These are phyloP conservation scores for Leucoptera coffeella DNA, from an alignment of 2,888 invertebrate species.

Conservation along the genomic window DNA sequence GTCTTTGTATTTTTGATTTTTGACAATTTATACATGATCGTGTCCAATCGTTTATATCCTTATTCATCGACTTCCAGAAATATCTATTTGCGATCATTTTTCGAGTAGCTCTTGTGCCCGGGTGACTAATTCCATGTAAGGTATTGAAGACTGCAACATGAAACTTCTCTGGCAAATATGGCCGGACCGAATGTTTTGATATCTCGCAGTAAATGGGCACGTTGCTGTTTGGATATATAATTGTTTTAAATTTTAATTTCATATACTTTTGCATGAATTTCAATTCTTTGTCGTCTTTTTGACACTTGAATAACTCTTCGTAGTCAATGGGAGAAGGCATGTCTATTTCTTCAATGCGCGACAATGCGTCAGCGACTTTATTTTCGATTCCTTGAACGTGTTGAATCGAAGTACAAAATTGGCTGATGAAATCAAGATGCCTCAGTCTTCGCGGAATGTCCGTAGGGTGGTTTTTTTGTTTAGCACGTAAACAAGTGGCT, in stretches of 20 bases:
- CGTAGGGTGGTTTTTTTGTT: background rate
- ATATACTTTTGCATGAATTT: no score
- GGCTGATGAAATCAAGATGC: no score
- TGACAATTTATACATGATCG: no score
- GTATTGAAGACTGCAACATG: slow-evolving; percentile 1
- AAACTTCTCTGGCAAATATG: background rate
- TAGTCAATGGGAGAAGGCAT: no score
- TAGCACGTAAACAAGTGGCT: slow-evolving; percentile 1
- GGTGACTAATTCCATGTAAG: slow-evolving; percentile 2
- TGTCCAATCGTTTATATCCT: background rate
- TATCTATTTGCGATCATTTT: background rate
- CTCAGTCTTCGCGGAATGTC: no score
- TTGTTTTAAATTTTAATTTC: no score
- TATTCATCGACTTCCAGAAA: slow-evolving; percentile 1
- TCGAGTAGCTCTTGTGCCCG: slow-evolving; percentile 1
- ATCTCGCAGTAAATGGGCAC: background rate
- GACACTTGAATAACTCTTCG: slow-evolving; percentile 1
- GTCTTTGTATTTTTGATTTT: slow-evolving; percentile 1
- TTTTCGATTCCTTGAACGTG: slow-evolving; percentile 7
- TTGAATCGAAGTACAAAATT: slow-evolving; percentile 8
- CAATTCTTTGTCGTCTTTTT: no score
- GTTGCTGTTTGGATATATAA: no score
- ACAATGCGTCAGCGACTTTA: slow-evolving; percentile 7
- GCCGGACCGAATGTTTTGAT: slow-evolving; percentile 1
- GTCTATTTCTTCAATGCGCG: slow-evolving; percentile 7